Conservation (phyloP, 2,888 invertebrate genomes). For the Ormyrus labotus region DNA sequence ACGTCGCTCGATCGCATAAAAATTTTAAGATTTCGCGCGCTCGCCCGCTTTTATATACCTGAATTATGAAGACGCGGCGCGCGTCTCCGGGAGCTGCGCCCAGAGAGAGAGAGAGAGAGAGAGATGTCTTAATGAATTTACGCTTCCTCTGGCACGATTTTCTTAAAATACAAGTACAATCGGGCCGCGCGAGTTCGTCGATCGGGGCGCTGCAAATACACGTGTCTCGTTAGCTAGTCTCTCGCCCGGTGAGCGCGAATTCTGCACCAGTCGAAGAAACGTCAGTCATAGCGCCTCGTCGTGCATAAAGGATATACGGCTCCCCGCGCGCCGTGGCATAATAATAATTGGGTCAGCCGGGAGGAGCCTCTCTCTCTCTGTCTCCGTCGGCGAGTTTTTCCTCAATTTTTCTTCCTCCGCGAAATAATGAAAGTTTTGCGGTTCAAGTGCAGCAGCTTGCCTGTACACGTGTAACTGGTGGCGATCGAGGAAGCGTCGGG, state of each 20-base stretch:
- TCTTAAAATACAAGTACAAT: background rate
- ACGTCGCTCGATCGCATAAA: too few relatives aligned
- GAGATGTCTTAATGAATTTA: conserved; percentile 13
- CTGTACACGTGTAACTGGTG: conserved; percentile 72
- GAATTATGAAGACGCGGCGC: too few relatives aligned
- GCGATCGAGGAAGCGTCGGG: conserved; percentile 57
- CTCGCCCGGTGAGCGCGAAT: background rate
- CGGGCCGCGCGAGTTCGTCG: background rate
- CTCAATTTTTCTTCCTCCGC: background rate
- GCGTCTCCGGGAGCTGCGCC: too few relatives aligned
- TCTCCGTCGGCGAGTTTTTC: background rate
- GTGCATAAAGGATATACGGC: conserved; percentile 24
- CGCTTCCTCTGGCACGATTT: conserved; percentile 17
- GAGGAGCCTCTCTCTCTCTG: background rate
- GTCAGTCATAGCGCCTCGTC: conserved; percentile 14
- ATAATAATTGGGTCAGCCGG: conserved; percentile 44
- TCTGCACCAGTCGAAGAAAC: background rate
- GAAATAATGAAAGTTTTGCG: conserved; percentile 21
- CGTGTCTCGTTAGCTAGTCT: conserved; percentile 30
- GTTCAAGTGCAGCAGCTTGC: conserved; percentile 62
- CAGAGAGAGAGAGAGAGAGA: background rate
- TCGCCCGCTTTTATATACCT: too few relatives aligned
- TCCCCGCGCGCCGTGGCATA: background rate
- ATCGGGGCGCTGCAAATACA: conserved; percentile 2
- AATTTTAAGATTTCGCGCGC: too few relatives aligned